A percentile compares a stretch with the other conserved stretches of the same genome.
These are phyloP conservation scores for Drosophila persimilis DNA, from an alignment of 1,140 invertebrate species.

Conservation along the genomic window DNA sequence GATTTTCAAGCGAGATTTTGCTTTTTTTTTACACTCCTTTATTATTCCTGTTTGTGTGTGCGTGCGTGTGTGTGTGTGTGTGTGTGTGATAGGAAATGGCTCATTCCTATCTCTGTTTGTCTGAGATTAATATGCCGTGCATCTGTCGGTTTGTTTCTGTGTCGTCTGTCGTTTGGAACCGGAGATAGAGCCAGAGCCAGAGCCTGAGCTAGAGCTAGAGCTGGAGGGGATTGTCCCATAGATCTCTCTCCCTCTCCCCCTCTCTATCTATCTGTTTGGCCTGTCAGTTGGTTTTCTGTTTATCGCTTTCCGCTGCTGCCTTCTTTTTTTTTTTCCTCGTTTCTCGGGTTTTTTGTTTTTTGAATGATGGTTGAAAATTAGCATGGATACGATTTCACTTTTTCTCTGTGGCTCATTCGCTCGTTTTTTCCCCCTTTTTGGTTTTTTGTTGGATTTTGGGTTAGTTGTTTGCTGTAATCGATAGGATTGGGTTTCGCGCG, in stretches of 20 bases:
- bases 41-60: constrained; percentile 23
- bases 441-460: constrained; percentile 12
- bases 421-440: background rate
- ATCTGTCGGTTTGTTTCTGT: constrained; percentile 68
- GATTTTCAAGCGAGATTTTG: constrained; percentile 59
- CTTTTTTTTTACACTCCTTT: constrained; percentile 47
- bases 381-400: constrained; percentile 79
- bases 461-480: constrained; percentile 47
- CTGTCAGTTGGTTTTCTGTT: constrained; percentile 62
- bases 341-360: constrained; percentile 21
- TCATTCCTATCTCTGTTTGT: constrained; percentile 73
- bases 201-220: too few species aligned
- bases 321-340: constrained; percentile 9
- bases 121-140: constrained; percentile 81
- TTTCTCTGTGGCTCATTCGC: constrained; percentile 13
- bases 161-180: background rate
- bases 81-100: constrained; percentile 63
- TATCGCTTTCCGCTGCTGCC: constrained; percentile 20
- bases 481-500: constrained; percentile 50
- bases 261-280: constrained; percentile 16
- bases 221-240: constrained; percentile 48
- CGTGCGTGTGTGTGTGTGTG: constrained; percentile 38
- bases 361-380: constrained; percentile 70
- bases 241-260: constrained; percentile 10
- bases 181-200: too few species aligned